These are phyloP conservation scores for Eristalinus aeneus DNA, from an alignment of 2,888 invertebrate genomes.

Conservation along the genomic window DNA sequence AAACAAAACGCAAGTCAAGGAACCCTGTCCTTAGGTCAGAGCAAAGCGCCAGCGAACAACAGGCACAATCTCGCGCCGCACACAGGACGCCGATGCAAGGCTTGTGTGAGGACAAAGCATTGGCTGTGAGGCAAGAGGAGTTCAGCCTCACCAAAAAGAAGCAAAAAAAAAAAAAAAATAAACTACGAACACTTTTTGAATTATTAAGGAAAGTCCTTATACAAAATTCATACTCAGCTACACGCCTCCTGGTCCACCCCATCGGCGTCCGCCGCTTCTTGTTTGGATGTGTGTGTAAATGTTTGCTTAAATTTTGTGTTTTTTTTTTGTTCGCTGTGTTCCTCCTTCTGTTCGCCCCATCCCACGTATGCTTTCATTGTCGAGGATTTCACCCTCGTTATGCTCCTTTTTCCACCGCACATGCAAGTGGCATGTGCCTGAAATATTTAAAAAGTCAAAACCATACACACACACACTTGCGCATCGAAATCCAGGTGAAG, in stretches of 20 bases:
- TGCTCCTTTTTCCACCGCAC: conserved; percentile 5
- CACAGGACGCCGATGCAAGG: background rate
- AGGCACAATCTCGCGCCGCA: conserved; percentile 9
- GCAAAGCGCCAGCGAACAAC: conserved; percentile 7
- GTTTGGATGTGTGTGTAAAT: background rate
- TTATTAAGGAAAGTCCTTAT: conserved; percentile 48
- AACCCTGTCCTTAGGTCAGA: conserved; percentile 51
- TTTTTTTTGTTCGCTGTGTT: background rate
- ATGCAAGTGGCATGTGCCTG: conserved; percentile 47
- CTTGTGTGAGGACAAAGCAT: background rate
- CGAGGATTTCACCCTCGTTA: conserved; percentile 34
- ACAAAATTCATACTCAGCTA: conserved; percentile 33
- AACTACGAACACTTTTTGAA: conserved; percentile 39
- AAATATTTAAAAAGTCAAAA: conserved; percentile 50
- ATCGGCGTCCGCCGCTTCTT: background rate
- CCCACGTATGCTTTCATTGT: conserved; percentile 28
- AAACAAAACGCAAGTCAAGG: conserved; percentile 46
- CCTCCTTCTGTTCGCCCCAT: background rate
- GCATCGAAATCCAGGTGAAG: background rate
- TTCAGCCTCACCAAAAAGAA: background rate
- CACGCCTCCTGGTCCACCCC: background rate
- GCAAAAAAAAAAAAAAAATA: conserved; percentile 1
- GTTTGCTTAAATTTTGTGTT: conserved; percentile 9
- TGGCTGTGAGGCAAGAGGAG: background rate
- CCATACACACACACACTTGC: conserved; percentile 1